Evolutionary conservation across 2,888 invertebrate genomes (phyloP).

Genomic region (Malachius bipustulatus): DNA sequence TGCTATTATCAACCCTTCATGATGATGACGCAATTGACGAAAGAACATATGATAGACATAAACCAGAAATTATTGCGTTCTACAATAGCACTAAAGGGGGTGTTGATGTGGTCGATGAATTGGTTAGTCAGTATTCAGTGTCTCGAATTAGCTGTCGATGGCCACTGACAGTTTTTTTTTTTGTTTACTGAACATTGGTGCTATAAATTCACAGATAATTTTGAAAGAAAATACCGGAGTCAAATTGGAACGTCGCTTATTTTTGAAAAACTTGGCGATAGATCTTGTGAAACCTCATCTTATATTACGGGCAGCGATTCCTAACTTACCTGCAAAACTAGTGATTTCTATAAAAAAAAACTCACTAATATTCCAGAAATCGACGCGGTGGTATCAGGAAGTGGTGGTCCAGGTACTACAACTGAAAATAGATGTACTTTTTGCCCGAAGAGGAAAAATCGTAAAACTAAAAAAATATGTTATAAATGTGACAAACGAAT

Average conservation of each 20-base stretch:
- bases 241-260: neutral
- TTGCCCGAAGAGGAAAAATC: too few species aligned
- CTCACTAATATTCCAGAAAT: too few species aligned
- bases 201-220: constrained; percentile 1
- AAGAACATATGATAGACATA: neutral
- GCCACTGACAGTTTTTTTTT: constrained; percentile 4
- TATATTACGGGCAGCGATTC: neutral
- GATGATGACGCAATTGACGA: constrained; percentile 3
- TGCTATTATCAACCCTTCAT: constrained; percentile 1
- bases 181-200: constrained; percentile 2
- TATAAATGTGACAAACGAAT: too few species aligned
- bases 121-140: neutral
- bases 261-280: neutral
- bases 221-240: neutral
- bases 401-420: too few species aligned
- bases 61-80: constrained; percentile 4
- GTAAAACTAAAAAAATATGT: too few species aligned
- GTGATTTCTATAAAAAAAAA: too few species aligned
- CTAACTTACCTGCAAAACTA: too few species aligned
- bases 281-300: constrained; percentile 1
- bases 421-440: too few species aligned
- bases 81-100: constrained; percentile 3
- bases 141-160: constrained; percentile 4
- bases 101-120: constrained; percentile 1
- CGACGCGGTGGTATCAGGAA: too few species aligned